Evolutionary conservation across 1,140 invertebrate genomes (phyloP).

Genomic region (Drosophila guanche): DNA sequence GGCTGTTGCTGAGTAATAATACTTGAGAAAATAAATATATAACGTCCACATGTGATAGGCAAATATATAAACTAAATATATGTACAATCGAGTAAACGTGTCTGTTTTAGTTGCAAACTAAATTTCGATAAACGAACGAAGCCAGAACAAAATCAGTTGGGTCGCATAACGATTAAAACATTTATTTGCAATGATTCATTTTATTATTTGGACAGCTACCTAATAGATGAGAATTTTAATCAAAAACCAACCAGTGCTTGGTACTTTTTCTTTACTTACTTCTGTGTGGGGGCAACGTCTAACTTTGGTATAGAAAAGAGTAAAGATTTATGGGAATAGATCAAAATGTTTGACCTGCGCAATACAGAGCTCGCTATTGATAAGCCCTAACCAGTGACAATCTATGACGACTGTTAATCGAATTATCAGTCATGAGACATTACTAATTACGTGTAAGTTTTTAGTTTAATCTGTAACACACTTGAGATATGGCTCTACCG

Average conservation of each 20-base stretch:
- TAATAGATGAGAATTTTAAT: slow-evolving; percentile 20
- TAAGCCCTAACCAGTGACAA: not conserved
- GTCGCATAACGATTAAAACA: slow-evolving; percentile 23
- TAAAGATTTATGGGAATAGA: too few relatives aligned
- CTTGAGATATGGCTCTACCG: too few relatives aligned
- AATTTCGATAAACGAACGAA: slow-evolving; percentile 35
- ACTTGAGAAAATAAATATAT: slow-evolving; percentile 8
- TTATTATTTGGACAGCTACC: slow-evolving; percentile 21
- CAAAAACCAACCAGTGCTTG: not conserved
- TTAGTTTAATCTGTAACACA: too few relatives aligned
- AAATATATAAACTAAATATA: not conserved
- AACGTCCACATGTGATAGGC: too few relatives aligned
- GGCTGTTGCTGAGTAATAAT: slow-evolving; percentile 17
- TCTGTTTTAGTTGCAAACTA: not conserved
- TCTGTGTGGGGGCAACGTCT: too few relatives aligned
- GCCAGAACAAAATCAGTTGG: slow-evolving; percentile 14
- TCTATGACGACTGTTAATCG: slow-evolving; percentile 1
- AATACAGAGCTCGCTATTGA: not conserved
- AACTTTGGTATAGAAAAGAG: too few relatives aligned
- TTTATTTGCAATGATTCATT: slow-evolving; percentile 48
- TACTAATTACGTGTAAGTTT: too few relatives aligned
- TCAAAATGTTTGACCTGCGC: slow-evolving; percentile 5
- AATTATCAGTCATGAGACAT: too few relatives aligned
- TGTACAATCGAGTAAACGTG: not conserved
- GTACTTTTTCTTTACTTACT: too few relatives aligned